Percentiles rank a stretch among this genome's conserved stretches.
Conservation (phyloP, 2,888 invertebrate genomes). For the Agriopis aurantiaria region DNA sequence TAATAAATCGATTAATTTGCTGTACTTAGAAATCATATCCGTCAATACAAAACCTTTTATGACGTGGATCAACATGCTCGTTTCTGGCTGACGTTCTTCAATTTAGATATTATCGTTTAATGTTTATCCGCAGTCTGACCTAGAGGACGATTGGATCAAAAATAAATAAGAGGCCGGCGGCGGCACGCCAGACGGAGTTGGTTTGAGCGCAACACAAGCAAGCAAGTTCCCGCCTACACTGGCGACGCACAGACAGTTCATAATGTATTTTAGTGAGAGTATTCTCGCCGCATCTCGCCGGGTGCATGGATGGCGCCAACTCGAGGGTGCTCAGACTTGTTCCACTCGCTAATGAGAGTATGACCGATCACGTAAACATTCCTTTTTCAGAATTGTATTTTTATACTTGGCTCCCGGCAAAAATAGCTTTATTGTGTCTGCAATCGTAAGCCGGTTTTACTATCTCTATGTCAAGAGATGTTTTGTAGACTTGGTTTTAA, state of each 20-base stretch:
- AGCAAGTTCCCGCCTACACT: slow-evolving; percentile 27
- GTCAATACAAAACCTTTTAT: not conserved
- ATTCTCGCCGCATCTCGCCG: slow-evolving; percentile 52
- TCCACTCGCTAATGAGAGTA: slow-evolving; percentile 61
- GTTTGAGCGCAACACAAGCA: slow-evolving; percentile 23
- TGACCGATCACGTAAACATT: slow-evolving; percentile 66
- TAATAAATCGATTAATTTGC: slow-evolving; percentile 16
- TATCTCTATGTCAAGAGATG: not conserved
- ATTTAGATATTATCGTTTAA: slow-evolving; percentile 17
- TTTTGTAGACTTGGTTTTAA: not conserved
- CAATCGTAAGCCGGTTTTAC: slow-evolving; percentile 4
- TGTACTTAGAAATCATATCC: too few relatives aligned
- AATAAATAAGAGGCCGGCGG: slow-evolving; percentile 58
- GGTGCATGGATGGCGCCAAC: slow-evolving; percentile 63
- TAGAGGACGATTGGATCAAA: slow-evolving; percentile 56
- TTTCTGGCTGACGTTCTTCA: slow-evolving; percentile 6
- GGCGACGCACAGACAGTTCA: slow-evolving; percentile 12
- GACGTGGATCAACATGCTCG: not conserved
- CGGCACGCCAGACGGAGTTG: slow-evolving; percentile 34
- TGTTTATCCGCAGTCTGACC: slow-evolving; percentile 50
- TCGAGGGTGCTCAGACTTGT: slow-evolving; percentile 50
- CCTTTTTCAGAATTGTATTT: slow-evolving; percentile 64
- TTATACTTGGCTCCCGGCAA: slow-evolving; percentile 39
- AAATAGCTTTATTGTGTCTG: slow-evolving; percentile 17
- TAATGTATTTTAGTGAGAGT: slow-evolving; percentile 17